Conservation (phyloP, 1,140 invertebrate genomes). For the Lethrus apterus region DNA sequence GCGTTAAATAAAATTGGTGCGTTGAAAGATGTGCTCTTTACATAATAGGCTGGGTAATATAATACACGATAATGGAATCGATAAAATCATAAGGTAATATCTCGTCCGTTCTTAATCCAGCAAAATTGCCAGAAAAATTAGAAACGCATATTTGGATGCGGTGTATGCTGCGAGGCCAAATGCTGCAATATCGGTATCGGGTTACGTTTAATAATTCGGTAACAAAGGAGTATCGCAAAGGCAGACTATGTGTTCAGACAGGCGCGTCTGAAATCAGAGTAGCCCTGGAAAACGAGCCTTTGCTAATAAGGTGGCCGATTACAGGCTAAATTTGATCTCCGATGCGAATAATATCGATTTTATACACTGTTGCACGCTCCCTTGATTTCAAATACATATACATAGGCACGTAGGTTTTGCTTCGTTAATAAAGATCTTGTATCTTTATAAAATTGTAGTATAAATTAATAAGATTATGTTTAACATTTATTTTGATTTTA, state of each 20-base stretch:
- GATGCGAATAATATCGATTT: conserved; percentile 29
- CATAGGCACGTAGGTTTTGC: no score
- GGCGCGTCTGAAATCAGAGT: conserved; percentile 30
- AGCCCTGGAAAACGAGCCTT: conserved; percentile 27
- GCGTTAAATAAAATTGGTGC: no score
- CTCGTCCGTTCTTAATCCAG: conserved; percentile 4
- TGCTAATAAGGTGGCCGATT: conserved; percentile 34
- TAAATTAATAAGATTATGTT: no score
- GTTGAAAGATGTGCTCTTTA: no score
- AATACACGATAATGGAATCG: conserved; percentile 10
- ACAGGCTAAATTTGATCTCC: conserved; percentile 31
- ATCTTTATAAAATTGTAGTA: no score
- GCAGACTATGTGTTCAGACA: conserved; percentile 29
- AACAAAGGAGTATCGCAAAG: conserved; percentile 28
- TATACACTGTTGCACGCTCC: conserved; percentile 23
- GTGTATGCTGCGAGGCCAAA: conserved; percentile 19
- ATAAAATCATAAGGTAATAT: conserved; percentile 10
- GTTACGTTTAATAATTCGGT: conserved; percentile 28
- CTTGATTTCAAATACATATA: no score
- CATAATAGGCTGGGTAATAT: conserved; percentile 10
- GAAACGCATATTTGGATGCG: conserved; percentile 19
- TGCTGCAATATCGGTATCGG: conserved; percentile 24
- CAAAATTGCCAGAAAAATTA: conserved; percentile 27
- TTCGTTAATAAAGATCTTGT: no score
- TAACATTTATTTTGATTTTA: no score